Conservation (phyloP, 2,113 vertebrate species). For the Suricata suricatta region DNA sequence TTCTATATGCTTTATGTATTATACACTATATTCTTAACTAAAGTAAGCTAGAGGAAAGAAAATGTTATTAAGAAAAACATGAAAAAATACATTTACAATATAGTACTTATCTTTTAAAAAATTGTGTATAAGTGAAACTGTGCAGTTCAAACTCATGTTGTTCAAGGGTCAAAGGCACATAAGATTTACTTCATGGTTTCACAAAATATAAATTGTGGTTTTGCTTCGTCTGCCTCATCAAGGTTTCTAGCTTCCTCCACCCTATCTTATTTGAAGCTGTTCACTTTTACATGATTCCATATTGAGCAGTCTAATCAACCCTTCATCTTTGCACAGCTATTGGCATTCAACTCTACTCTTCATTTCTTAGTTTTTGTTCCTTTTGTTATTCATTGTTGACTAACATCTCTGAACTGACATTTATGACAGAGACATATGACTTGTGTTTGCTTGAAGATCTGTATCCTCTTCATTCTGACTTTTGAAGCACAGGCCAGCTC, state of each 20-base stretch:
- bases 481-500: background rate
- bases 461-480: background rate
- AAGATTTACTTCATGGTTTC: background rate
- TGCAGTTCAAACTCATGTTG: background rate
- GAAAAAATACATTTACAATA: background rate
- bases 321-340: background rate
- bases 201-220: background rate
- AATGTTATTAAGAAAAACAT: background rate
- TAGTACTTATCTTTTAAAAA: background rate
- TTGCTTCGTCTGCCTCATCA: background rate
- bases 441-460: background rate
- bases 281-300: background rate
- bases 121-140: background rate
- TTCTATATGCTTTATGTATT: background rate
- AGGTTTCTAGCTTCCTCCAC: background rate
- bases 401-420: background rate
- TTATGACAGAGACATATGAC: background rate
- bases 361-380: background rate
- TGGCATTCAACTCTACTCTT: background rate
- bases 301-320: background rate
- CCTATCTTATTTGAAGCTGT: background rate
- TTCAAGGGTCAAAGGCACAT: background rate
- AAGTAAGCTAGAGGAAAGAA: background rate
- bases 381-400: background rate
- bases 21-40: background rate